Evolutionary conservation across 2,113 vertebrate genomes (phyloP), one percentile per base, ranked within the genome.

Genomic region (Diadophis punctatus): DNA sequence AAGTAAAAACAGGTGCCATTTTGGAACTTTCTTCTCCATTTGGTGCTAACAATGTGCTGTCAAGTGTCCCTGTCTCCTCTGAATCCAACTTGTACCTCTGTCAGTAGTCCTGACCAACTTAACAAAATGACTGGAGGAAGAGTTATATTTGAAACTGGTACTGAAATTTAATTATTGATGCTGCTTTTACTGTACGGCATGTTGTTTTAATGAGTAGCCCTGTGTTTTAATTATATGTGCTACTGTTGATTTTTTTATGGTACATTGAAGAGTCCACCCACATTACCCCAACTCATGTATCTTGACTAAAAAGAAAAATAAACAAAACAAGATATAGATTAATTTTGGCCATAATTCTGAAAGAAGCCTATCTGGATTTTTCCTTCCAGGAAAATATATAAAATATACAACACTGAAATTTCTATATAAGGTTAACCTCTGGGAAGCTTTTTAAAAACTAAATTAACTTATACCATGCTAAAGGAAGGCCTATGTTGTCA

Each of bases 341-440:
- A 88, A 55, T 51, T 23, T 92, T 74, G 12, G 1, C 25, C 14
- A 30, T 30, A 46, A 16, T 39, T 43, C n/a, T 90, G 0, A 74
- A 92, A 89, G 27, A 74, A 22, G n/a, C 43, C 49, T 34, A 18
- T 93, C 43, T 93, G 88, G 39, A 11, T 53, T 86, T 88, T 88
- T 22, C 30, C 58, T 88, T 23, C 43, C n/a, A 85, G 80, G 14
- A 39, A 85, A 23, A 85, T 46, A 43, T 39, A 85, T 85, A 46
- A 43, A 60, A 60, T 60, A 60, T 60, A 27, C 9, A 60, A 60
- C 20, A 46, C 3, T 85, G 80, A 85, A 23, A 8, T 46, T 46
- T n/a, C 48, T 48, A 48, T 16, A 27, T 39, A 2, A 48, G 39
- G 74, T 49, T 87, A 92, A 94, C 8, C 7, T 8, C 1, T 27